Percentiles rank a stretch among this genome's conserved stretches.
These are phyloP conservation scores for Epinephelus fuscoguttatus DNA, from an alignment of 2,113 vertebrate genomes.

Conservation along the genomic window DNA sequence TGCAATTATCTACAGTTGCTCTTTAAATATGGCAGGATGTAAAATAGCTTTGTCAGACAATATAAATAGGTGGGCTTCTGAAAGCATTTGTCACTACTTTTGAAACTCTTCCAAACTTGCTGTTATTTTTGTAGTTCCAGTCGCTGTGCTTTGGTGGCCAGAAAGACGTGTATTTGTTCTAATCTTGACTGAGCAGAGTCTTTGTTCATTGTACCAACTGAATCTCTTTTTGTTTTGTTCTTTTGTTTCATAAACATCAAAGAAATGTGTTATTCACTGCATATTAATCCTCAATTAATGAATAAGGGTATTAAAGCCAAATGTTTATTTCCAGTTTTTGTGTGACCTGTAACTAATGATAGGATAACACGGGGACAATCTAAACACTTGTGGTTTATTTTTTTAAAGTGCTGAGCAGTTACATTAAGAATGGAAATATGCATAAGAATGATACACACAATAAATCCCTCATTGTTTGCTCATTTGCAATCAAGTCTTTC, in stretches of 20 bases:
- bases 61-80: conserved; percentile 47
- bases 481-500: conserved; percentile 27
- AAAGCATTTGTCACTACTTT: conserved; percentile 49
- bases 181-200: conserved; percentile 12
- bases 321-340: conserved; percentile 22
- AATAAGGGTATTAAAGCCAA: conserved; percentile 22
- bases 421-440: conserved; percentile 25
- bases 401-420: conserved; percentile 31
- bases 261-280: conserved; percentile 31
- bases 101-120: conserved; percentile 25
- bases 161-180: conserved; percentile 27
- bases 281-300: conserved; percentile 25
- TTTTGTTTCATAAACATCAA: conserved; percentile 39
- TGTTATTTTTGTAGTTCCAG: conserved; percentile 16
- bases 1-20: conserved; percentile 69
- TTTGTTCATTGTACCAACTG: conserved; percentile 16
- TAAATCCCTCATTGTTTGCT: conserved; percentile 39
- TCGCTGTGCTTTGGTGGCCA: conserved; percentile 8
- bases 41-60: conserved; percentile 61
- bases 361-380: conserved; percentile 9
- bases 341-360: conserved; percentile 14
- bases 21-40: conserved; percentile 68
- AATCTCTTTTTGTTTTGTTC: conserved; percentile 24
- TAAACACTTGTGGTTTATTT: conserved; percentile 26
- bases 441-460: conserved; percentile 21